Evolutionary conservation across 2,888 invertebrate species (phyloP), one percentile per base, ranked within the genome.

Genomic region (Trichopoda pennipes): DNA sequence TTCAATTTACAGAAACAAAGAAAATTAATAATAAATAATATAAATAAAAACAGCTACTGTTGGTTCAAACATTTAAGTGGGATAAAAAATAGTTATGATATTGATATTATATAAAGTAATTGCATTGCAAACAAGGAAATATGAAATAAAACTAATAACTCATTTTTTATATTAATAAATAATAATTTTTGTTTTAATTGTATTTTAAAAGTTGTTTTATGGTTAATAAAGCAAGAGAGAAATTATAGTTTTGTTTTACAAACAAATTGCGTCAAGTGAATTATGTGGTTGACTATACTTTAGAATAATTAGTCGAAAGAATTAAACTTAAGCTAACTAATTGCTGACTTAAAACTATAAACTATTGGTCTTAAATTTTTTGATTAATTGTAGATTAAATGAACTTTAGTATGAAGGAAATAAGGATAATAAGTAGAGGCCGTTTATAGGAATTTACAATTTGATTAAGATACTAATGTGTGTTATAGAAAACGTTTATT

Each of bases 261-360:
- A 58, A 38, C 7, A 53, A 79, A 68, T 17, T 28, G 63, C 42
- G 17, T 63, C 42, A 68, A 35, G 47, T 55, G 47, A 9, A 51
- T 44, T 12, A n/a, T 38, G 12, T 12, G 38, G 38, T 38, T 38
- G 28, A 7, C 7, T 28, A 38, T 38, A 38, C 7, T 38, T 12
- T 12, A 38, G 1, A 12, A 38, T 12, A 38, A 38, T 12, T 74
- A 10, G 42, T 3, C 21, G n/a, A 17, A 38, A 2, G 8, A 38
- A 19, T 74, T 14, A 44, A 73, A 60, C 81, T 69, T 77, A 81
- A 64, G 81, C 78, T 70, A 79, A 79, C 82, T 82, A 79, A 83
- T 84, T 83, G 82, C 87, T 88, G 87, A 88, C 88, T 88, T 89
- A 88, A 86, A 88, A 86, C 86, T 83, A 84, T 68, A 86, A 74